Evolutionary conservation across 2,113 vertebrate genomes (phyloP).

Genomic region (Aldabrachelys gigantea): DNA sequence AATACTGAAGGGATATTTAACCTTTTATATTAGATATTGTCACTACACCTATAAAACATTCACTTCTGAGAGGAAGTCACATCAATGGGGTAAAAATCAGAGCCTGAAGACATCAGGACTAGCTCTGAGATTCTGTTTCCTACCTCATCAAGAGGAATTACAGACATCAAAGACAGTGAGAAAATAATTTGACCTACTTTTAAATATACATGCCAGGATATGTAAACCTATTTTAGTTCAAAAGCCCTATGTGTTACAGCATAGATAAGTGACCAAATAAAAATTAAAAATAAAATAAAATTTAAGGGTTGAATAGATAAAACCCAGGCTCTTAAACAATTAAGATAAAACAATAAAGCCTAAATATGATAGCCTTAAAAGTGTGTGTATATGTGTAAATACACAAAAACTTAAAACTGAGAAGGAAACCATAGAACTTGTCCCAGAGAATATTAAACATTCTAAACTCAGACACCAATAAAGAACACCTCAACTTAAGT

Average conservation of each 20-base stretch:
- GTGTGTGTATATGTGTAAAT: neutral
- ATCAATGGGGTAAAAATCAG: neutral
- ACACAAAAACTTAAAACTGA: neutral
- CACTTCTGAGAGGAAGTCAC: neutral
- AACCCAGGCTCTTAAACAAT: neutral
- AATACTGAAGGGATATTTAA: neutral
- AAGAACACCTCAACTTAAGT: neutral
- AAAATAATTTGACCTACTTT: neutral
- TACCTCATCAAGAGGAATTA: neutral
- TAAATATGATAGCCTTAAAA: neutral
- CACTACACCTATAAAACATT: neutral
- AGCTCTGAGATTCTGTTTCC: neutral
- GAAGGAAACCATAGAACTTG: neutral
- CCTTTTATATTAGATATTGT: neutral
- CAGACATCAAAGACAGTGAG: neutral
- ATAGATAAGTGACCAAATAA: neutral
- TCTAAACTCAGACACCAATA: neutral
- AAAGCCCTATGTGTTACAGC: neutral
- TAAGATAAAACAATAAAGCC: neutral
- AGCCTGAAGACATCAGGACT: neutral
- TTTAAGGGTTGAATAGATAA: neutral
- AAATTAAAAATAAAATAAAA: neutral
- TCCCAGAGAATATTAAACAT: neutral
- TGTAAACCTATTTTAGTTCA: neutral
- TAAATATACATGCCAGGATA: too few species aligned